A percentile compares a stretch with the other conserved stretches of the same genome.
phyloP scores from a whole-genome alignment of 2,113 vertebrate species.

The Pseudonaja textilis region DNA sequence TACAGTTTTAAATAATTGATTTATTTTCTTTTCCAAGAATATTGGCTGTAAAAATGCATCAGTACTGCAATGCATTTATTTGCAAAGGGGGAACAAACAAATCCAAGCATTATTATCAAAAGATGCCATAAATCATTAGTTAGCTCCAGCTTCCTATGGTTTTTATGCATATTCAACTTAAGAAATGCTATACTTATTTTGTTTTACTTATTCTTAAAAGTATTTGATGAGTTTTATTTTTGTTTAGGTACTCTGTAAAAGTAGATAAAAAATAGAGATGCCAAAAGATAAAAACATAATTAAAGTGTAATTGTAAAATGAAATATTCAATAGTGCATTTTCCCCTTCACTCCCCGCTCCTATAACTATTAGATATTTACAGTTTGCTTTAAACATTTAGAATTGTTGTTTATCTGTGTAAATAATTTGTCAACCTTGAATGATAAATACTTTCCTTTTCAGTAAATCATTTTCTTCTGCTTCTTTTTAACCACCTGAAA shows the following conservation, averaged over 20 bases:
- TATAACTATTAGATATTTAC: not conserved
- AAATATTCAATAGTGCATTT: not conserved
- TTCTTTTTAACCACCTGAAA: not conserved
- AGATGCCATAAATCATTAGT: not conserved
- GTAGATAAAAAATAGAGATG: not conserved
- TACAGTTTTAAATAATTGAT: not conserved
- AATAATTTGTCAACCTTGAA: not conserved
- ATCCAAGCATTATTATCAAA: not conserved
- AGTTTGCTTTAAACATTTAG: not conserved
- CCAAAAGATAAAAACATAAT: not conserved
- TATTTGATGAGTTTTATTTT: not conserved
- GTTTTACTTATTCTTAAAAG: not conserved
- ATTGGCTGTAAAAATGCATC: not conserved
- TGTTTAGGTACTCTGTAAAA: not conserved
- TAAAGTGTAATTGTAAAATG: not conserved
- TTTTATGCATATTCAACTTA: not conserved
- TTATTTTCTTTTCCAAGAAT: not conserved
- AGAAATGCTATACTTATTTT: not conserved
- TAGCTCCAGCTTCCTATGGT: not conserved
- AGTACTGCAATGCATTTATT: not conserved
- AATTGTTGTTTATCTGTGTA: not conserved
- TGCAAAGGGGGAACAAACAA: not conserved
- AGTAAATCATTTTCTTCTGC: not conserved
- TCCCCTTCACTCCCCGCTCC: not conserved
- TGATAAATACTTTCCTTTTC: not conserved